These are phyloP conservation scores for Drosophila stalkeri DNA, from an alignment of 2,888 invertebrate genomes.

Conservation along the genomic window DNA sequence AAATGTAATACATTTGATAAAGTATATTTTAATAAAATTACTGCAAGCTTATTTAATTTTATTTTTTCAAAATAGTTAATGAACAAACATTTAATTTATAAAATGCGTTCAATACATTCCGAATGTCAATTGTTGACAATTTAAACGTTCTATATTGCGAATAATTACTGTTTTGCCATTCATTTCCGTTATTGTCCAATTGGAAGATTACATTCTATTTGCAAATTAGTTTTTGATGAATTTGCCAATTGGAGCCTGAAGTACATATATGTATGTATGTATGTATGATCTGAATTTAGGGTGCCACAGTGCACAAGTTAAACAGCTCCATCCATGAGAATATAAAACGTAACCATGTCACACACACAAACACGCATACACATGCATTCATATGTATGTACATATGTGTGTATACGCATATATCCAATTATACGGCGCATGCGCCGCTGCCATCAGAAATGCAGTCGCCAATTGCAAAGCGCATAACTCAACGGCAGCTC, in stretches of 20 bases:
- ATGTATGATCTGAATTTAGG: slow-evolving; percentile 18
- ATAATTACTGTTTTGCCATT: slow-evolving; percentile 7
- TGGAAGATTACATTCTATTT: slow-evolving; percentile 32
- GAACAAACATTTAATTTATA: not conserved
- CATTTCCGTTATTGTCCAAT: slow-evolving; percentile 54
- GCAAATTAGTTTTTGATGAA: slow-evolving; percentile 53
- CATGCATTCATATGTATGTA: not conserved
- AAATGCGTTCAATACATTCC: not conserved
- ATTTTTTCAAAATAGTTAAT: not conserved
- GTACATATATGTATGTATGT: slow-evolving; percentile 17
- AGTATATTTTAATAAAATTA: not conserved
- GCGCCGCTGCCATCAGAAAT: slow-evolving; percentile 66
- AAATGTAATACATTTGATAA: not conserved
- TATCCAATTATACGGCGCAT: slow-evolving; percentile 72
- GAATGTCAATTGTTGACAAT: not conserved
- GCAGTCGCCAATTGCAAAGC: slow-evolving; percentile 68
- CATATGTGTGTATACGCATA: slow-evolving; percentile 35
- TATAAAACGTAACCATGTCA: slow-evolving; percentile 39
- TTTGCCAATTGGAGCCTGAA: slow-evolving; percentile 74
- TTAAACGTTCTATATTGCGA: not conserved
- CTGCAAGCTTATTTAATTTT: not conserved
- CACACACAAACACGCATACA: slow-evolving; percentile 20
- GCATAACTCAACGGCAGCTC: slow-evolving; percentile 78
- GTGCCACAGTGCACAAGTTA: slow-evolving; percentile 24
- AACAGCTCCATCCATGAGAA: slow-evolving; percentile 27